phyloP scores from a whole-genome alignment of 2,888 invertebrate genomes.

The Drosophila ustulata region DNA sequence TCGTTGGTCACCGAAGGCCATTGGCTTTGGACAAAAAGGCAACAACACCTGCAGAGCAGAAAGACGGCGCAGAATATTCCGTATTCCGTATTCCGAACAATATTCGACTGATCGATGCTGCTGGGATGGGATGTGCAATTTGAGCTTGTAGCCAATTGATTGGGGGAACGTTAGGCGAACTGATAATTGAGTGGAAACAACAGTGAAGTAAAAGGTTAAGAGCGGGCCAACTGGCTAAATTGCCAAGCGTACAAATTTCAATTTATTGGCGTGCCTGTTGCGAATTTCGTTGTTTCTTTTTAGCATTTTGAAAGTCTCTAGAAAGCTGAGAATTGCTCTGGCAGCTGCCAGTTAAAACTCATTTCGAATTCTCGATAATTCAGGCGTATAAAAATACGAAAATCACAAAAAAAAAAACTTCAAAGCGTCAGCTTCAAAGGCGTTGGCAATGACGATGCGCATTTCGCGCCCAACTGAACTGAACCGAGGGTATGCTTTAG shows the following conservation, averaged over 20 bases:
- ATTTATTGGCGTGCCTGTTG: constrained; percentile 16
- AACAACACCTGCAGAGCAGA: constrained; percentile 25
- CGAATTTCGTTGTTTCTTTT: constrained; percentile 16
- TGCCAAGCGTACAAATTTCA: constrained; percentile 39
- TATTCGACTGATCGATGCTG: constrained; percentile 17
- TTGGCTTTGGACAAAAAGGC: constrained; percentile 59
- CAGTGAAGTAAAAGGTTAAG: constrained; percentile 36
- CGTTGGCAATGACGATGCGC: constrained; percentile 20
- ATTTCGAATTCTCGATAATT: constrained; percentile 49
- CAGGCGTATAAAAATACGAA: constrained; percentile 44
- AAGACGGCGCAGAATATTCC: constrained; percentile 20
- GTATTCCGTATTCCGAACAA: constrained; percentile 4
- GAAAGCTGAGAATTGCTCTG: constrained; percentile 34
- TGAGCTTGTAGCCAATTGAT: constrained; percentile 23
- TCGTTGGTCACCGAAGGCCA: constrained; percentile 75
- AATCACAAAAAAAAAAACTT: constrained; percentile 48
- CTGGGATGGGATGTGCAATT: constrained; percentile 2
- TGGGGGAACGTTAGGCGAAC: constrained; percentile 33
- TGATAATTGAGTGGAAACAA: constrained; percentile 41
- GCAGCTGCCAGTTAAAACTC: constrained; percentile 29
- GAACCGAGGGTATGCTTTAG: constrained; percentile 15
- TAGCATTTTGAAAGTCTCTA: constrained; percentile 35
- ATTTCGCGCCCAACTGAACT: constrained; percentile 15
- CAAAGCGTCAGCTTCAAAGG: constrained; percentile 39
- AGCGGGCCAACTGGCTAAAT: constrained; percentile 29